Conservation (phyloP, 2,797 vertebrate species). For the Myioborus miniatus region DNA sequence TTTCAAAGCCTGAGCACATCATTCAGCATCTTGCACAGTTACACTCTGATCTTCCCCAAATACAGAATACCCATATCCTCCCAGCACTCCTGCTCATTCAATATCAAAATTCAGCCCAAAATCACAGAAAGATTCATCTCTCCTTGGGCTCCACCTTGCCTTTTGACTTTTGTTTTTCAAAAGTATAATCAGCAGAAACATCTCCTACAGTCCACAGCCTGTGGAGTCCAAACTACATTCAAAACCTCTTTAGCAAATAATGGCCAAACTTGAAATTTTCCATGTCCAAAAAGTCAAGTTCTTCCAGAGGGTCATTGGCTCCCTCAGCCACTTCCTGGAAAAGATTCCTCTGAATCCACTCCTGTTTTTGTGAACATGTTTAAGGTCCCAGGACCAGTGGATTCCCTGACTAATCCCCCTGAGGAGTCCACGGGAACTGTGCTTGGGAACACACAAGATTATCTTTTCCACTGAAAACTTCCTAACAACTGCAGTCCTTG, state of each 20-base stretch:
- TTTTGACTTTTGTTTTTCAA: not conserved
- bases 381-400: not conserved
- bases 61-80: not conserved
- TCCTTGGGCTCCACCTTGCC: not conserved
- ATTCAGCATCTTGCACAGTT: not conserved
- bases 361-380: fast-evolving
- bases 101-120: not conserved
- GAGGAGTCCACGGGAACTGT: not conserved
- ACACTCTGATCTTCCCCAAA: not conserved
- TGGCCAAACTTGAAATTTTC: not conserved
- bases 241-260: not conserved
- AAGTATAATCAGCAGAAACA: not conserved
- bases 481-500: not conserved
- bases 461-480: not conserved
- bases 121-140: not conserved
- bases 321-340: not conserved
- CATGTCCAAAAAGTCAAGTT: fast-evolving
- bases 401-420: not conserved
- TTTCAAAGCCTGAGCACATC: not conserved
- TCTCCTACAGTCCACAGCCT: not conserved
- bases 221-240: not conserved
- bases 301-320: not conserved
- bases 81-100: not conserved
- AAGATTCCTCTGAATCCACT: not conserved
- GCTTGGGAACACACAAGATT: not conserved